Evolutionary conservation across 2,888 invertebrate species (phyloP), one percentile per base, ranked within the genome.

Genomic region (Malachius bipustulatus): DNA sequence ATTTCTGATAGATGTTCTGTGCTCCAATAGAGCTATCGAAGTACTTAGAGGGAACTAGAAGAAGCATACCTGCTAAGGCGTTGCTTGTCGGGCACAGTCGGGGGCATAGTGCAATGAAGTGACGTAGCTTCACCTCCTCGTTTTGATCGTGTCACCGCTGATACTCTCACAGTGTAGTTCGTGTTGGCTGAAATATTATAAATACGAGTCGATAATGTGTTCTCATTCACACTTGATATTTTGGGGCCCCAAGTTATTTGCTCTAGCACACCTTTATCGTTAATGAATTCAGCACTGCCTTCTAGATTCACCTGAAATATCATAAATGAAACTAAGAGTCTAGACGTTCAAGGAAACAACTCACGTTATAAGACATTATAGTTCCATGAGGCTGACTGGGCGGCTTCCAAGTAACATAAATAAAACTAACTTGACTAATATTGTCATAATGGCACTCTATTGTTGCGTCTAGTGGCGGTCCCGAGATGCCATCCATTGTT

Each of bases 401-500:
- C 1, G 73, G 68, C 34, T 70, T 70, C 89, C 89, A 90, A 1
- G 71, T 68, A 2, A 84, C 72, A 39, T 67, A 70, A 26, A 88
- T 74, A 34, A 68, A 71, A 53, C 74, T 75, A 10, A 64, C 66
- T 29, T 66, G 67, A 44, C 67, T 71, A 35, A 70, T 64, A 46
- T 72, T 71, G 50, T 75, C 73, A 50, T 71, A 73, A 44, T 65
- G 65, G 54, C 88, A 88, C n/a, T 66, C 62, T 1, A 81, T 69
- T 4, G 64, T 60, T 0, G 84, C 69, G 53, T 81, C 73, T 41
- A 70, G 69, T 1, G 87, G 87, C 37, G 77, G 73, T 28, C 80
- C 77, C 1, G 87, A 76, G 9, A 73, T 75, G 2, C 88, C 89
- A 57, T 88, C 88, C 64, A 84, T 69, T 1, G 89, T 89, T 0